Conservation (phyloP, 2,797 vertebrate genomes). For the Peromyscus attwateri region DNA sequence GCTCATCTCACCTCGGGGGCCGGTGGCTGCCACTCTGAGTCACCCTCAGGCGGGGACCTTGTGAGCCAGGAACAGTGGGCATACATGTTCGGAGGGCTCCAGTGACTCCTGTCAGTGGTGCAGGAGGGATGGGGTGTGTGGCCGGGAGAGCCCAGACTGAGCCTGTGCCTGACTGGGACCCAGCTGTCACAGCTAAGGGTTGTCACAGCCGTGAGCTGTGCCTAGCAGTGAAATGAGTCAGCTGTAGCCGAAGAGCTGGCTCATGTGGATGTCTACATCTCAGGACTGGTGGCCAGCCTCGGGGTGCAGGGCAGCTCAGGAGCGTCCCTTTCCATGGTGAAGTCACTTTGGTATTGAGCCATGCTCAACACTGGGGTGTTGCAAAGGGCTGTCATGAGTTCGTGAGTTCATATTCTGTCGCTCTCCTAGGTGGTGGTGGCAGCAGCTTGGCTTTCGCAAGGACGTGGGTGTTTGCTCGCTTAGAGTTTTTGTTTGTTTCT, state of each 20-base stretch:
- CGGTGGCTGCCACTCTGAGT: background rate
- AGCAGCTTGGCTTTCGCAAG: background rate
- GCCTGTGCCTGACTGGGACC: background rate
- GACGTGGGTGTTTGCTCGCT: background rate
- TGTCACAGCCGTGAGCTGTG: rapidly evolving
- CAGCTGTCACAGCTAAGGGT: background rate
- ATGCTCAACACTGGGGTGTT: background rate
- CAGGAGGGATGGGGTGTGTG: no score
- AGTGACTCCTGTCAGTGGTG: background rate
- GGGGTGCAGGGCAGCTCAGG: background rate
- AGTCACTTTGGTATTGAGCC: background rate
- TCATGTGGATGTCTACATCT: background rate
- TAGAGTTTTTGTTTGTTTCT: background rate
- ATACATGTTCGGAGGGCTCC: background rate
- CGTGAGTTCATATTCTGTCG: rapidly evolving
- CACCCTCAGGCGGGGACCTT: no score
- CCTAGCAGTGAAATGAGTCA: background rate
- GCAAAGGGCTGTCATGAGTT: background rate
- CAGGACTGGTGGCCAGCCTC: background rate
- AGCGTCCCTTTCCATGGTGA: background rate
- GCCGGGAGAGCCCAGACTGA: background rate
- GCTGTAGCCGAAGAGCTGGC: background rate
- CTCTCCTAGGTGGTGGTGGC: background rate
- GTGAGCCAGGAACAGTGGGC: background rate
- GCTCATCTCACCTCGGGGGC: background rate